Evolutionary conservation across 2,888 invertebrate species (phyloP).

Genomic region (Chromoteleia sp.): DNA sequence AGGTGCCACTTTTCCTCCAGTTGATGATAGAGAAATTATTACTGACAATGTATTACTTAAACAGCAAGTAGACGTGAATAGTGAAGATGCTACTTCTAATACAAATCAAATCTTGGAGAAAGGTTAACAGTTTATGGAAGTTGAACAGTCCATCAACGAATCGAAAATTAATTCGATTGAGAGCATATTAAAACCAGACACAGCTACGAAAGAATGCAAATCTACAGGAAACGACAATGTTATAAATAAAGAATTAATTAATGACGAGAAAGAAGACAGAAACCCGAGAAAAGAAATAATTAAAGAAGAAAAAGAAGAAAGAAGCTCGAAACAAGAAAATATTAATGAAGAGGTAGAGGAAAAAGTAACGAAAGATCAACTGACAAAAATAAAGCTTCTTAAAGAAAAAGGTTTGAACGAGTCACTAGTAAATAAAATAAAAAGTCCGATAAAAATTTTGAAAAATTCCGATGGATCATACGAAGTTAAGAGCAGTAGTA

Average conservation of each 20-base stretch:
- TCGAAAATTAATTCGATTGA: not conserved
- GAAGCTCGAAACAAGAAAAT: not conserved
- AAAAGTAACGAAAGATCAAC: conserved; percentile 25
- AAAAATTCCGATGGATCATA: conserved; percentile 80
- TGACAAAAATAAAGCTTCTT: conserved; percentile 25
- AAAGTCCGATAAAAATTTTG: conserved; percentile 80
- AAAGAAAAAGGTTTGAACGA: conserved; percentile 33
- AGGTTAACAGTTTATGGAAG: too few species aligned
- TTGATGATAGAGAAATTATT: conserved; percentile 39
- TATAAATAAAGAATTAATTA: conserved; percentile 5
- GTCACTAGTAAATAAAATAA: conserved; percentile 72
- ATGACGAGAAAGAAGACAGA: too few species aligned
- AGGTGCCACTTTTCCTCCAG: conserved; percentile 77
- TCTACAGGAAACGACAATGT: not conserved
- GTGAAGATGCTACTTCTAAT: too few species aligned
- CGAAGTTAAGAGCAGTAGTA: conserved; percentile 74
- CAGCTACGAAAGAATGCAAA: not conserved
- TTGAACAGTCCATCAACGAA: too few species aligned
- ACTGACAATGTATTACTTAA: conserved; percentile 4
- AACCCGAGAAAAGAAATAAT: not conserved
- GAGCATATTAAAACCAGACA: too few species aligned
- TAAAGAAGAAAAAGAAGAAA: not conserved
- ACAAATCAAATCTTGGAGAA: too few species aligned
- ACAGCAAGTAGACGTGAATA: too few species aligned
- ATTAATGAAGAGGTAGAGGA: conserved; percentile 14